Evolutionary conservation across 2,888 invertebrate species (phyloP).

Genomic region (Tethea ocularis): DNA sequence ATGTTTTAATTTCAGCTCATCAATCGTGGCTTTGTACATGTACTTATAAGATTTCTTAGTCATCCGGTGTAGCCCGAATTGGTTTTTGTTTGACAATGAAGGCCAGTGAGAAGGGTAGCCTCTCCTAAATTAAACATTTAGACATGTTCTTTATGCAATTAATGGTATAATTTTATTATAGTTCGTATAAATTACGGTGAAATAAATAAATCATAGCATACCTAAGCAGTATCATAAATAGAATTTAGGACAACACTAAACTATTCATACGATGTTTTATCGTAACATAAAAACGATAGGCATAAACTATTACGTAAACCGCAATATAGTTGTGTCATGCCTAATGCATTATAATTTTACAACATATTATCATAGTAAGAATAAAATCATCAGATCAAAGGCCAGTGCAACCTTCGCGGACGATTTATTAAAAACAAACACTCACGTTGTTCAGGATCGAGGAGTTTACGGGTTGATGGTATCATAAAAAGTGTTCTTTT

Average conservation of each 20-base stretch:
- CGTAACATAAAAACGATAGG: constrained; percentile 52
- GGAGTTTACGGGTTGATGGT: constrained; percentile 73
- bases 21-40: constrained; percentile 2
- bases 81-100: background rate
- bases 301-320: constrained; percentile 49
- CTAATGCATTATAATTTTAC: constrained; percentile 43
- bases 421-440: constrained; percentile 77
- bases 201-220: constrained; percentile 42
- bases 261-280: constrained; percentile 58
- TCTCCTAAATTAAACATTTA: background rate
- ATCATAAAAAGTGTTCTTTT: constrained; percentile 81
- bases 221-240: constrained; percentile 42
- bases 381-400: constrained; percentile 59
- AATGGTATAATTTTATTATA: background rate
- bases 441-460: constrained; percentile 47
- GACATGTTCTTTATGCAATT: background rate
- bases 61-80: constrained; percentile 4
- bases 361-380: constrained; percentile 44
- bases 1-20: background rate
- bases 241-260: constrained; percentile 56
- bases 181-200: background rate
- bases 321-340: constrained; percentile 49
- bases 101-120: background rate
- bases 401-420: constrained; percentile 60
- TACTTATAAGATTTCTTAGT: constrained; percentile 11